Evolutionary conservation across 2,888 invertebrate species (phyloP).

Genomic region (Trichogramma dendrolimi): DNA sequence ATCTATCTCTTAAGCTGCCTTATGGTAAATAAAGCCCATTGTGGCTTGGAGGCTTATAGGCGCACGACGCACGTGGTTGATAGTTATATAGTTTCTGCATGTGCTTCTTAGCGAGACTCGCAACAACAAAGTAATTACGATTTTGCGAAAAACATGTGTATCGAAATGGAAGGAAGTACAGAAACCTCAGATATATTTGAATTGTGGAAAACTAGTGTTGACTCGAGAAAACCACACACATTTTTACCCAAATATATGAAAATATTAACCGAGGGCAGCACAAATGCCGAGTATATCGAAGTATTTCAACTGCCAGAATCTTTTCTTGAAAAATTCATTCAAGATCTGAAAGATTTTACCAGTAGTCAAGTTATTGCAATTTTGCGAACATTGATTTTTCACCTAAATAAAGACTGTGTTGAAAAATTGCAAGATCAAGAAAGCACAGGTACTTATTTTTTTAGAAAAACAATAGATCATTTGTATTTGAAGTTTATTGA

Average conservation of each 20-base stretch:
- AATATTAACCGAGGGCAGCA: constrained; percentile 4
- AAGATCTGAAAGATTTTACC: constrained; percentile 23
- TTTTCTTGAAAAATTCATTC: constrained; percentile 34
- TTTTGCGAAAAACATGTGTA: too few relatives aligned
- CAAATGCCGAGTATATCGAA: constrained; percentile 9
- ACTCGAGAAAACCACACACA: constrained; percentile 43
- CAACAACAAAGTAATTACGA: too few relatives aligned
- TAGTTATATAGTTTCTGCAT: too few relatives aligned
- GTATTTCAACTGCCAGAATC: constrained; percentile 21
- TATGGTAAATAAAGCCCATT: too few relatives aligned
- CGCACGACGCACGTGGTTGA: too few relatives aligned
- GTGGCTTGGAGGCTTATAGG: too few relatives aligned
- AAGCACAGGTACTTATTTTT: constrained; percentile 18
- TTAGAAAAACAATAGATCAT: neutral
- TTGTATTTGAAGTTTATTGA: neutral
- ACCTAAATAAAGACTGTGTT: constrained; percentile 38
- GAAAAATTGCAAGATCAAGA: constrained; percentile 9
- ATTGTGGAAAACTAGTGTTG: constrained; percentile 38
- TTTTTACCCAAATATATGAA: constrained; percentile 40
- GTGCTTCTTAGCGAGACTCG: too few relatives aligned
- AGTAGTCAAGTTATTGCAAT: constrained; percentile 28
- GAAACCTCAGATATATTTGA: neutral
- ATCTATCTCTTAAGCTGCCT: too few relatives aligned
- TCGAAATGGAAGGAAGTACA: neutral
- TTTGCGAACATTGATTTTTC: constrained; percentile 39